These are phyloP conservation scores for Paramormyrops kingsleyae DNA, from an alignment of 2,113 vertebrate species.

Conservation along the genomic window DNA sequence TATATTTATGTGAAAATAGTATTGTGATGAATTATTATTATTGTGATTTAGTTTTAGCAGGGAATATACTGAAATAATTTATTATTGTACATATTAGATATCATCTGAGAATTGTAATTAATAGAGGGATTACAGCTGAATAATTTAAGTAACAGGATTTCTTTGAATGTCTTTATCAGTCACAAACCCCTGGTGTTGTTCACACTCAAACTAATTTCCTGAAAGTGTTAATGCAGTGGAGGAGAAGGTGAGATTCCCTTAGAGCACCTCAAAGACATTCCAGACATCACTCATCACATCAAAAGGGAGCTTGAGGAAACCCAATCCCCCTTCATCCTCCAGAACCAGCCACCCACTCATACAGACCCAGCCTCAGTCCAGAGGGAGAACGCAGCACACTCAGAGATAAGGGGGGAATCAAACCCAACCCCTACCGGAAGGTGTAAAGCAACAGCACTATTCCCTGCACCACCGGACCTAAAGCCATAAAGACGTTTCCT, in stretches of 20 bases:
- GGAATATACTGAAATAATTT: background rate
- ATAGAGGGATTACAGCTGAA: background rate
- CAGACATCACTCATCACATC: background rate
- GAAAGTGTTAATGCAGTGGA: slow-evolving; percentile 2
- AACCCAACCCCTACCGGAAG: background rate
- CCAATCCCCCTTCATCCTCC: background rate
- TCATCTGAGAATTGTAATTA: background rate
- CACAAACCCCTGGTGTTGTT: background rate
- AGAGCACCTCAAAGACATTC: background rate
- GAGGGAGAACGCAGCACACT: background rate
- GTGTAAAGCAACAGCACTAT: background rate
- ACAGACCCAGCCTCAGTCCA: background rate
- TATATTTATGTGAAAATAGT: background rate
- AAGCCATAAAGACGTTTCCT: background rate
- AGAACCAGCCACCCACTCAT: background rate
- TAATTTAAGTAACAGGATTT: background rate
- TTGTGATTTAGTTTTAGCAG: background rate
- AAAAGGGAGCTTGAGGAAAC: background rate
- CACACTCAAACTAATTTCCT: background rate
- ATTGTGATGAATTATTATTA: background rate
- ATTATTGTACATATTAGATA: background rate
- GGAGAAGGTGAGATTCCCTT: background rate
- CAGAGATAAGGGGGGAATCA: background rate
- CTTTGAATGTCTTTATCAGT: background rate
- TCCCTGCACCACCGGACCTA: background rate